These are phyloP conservation scores for Anas bahamensis DNA, from an alignment of 2,797 vertebrate species.

Conservation along the genomic window DNA sequence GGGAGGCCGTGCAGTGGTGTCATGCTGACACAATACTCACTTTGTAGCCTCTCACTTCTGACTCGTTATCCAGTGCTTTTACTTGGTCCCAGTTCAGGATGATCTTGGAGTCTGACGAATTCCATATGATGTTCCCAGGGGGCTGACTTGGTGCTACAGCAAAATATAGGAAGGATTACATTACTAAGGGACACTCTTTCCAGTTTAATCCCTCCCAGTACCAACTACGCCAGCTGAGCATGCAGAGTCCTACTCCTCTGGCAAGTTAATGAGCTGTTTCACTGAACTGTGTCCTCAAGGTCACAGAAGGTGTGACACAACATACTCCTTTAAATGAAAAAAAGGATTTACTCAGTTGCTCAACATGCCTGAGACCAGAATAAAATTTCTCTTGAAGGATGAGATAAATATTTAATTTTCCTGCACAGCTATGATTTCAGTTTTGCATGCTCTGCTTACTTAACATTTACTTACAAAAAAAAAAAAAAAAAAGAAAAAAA, in stretches of 20 bases:
- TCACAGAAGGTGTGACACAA: constrained; percentile 43
- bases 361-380: constrained; percentile 40
- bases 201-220: neutral
- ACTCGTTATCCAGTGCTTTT: constrained; percentile 96
- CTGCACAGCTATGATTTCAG: constrained; percentile 2
- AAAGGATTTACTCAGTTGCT: constrained; percentile 51
- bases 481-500: neutral
- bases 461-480: neutral
- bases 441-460: constrained; percentile 46
- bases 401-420: constrained; percentile 70
- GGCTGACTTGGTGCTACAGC: constrained; percentile 92
- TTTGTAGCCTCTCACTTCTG: constrained; percentile 98
- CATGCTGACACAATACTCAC: constrained; percentile 75
- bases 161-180: constrained; percentile 1
- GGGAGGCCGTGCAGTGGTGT: neutral
- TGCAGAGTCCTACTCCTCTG: neutral
- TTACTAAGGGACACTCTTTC: neutral
- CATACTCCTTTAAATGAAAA: constrained; percentile 18
- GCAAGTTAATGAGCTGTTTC: constrained; percentile 51
- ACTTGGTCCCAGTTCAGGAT: constrained; percentile 98
- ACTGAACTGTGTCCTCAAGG: constrained; percentile 47
- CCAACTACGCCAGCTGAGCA: neutral
- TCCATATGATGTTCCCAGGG: constrained; percentile 95
- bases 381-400: constrained; percentile 12
- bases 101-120: constrained; percentile 95